Evolutionary conservation across 2,888 invertebrate genomes (phyloP).

Genomic region (Oscheius sp.): DNA sequence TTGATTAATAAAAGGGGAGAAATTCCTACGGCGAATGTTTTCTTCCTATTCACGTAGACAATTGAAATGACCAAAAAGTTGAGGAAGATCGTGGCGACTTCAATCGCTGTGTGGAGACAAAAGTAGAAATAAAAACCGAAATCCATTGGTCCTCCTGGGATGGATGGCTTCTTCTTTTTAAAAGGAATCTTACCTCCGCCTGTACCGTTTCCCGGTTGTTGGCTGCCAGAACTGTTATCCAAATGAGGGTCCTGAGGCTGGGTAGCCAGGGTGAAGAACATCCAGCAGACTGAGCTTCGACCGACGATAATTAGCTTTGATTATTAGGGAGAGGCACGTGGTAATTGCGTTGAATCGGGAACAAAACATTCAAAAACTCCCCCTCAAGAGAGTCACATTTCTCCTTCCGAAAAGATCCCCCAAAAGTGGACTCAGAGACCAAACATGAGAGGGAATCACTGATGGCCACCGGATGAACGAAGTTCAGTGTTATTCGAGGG

Average conservation of each 20-base stretch:
- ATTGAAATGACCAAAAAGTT: background rate
- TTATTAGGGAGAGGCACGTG: too few relatives aligned
- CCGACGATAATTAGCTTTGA: background rate
- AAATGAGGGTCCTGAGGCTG: too few relatives aligned
- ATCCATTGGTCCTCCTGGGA: background rate
- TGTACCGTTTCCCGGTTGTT: too few relatives aligned
- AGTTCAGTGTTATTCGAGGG: slow-evolving; percentile 13
- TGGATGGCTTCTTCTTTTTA: too few relatives aligned
- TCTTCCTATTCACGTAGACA: background rate
- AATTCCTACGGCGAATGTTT: background rate
- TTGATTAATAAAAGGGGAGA: background rate
- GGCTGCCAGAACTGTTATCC: too few relatives aligned
- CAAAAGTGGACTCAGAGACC: background rate
- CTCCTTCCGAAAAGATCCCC: background rate
- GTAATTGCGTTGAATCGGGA: too few relatives aligned
- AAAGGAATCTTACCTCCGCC: too few relatives aligned
- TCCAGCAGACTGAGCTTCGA: too few relatives aligned
- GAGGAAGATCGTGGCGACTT: background rate
- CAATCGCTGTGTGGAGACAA: background rate
- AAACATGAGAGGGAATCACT: background rate
- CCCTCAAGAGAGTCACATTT: background rate
- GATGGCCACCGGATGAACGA: background rate
- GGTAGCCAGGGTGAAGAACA: too few relatives aligned
- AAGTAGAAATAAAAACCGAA: slow-evolving; percentile 12
- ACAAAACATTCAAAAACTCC: too few relatives aligned